Evolutionary conservation across 2,888 invertebrate species (phyloP), one percentile per base, ranked within the genome.

Genomic region (Xanthia togata): DNA sequence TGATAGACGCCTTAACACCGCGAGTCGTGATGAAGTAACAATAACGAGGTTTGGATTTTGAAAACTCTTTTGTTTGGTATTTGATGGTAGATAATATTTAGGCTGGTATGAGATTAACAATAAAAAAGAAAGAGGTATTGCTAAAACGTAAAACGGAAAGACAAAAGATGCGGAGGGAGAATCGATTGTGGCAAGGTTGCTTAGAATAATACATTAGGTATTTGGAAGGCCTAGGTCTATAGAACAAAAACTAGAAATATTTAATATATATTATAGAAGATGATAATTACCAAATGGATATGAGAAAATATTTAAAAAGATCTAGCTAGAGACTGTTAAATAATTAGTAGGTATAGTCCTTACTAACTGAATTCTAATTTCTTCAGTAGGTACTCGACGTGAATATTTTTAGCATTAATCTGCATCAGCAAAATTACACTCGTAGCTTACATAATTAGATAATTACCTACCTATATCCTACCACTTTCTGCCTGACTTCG

Each of bases 11-110:
- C 64, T 78, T 64, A 47, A 63, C 20, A 14, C 59, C 4, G 68
- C 8, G 35, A 26, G 55, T 70, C 60, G 70, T 70, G 76, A 70
- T 82, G 86, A 65, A 84, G 76, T 78, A 82, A 81, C 69, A 55
- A 78, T 63, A 63, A 63, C 70, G 55, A 23, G 41, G 14, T 55
- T 70, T 20, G 5, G n/a, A 59, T 63, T 53, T 75, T 38, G 6
- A 69, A 73, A 84, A 78, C 81, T 78, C 78, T 80, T 84, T 76
- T 79, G 57, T 72, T 72, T 35, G 50, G 17, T 57, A 53, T 57
- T 69, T 65, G 41, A 68, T 73, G 47, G 31, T 47, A 4, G 14
- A 63, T 12, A 53, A 31, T 55, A 35, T 69, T 65, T 4, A 44
- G 44, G 0, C 31, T 17, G 17, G 26, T 55, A 26, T 12, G 26